These are phyloP conservation scores for Aphrocallistes beatrix DNA, from an alignment of 37 sponge, comb jelly and placozoan genomes.

Conservation along the genomic window DNA sequence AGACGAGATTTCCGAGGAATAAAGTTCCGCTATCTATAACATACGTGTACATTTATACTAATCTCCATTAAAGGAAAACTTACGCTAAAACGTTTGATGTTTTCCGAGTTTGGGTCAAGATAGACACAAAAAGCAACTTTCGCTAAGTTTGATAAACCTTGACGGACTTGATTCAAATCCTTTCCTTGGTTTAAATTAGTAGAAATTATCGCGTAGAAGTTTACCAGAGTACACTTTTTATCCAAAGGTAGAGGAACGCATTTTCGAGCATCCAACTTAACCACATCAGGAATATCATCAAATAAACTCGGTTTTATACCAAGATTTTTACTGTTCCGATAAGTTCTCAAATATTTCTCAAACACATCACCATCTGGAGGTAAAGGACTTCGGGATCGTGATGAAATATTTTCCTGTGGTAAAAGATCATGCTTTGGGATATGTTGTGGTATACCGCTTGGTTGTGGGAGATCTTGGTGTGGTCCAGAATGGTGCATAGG, in stretches of 20 bases:
- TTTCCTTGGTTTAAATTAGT: background rate
- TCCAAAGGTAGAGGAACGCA: background rate
- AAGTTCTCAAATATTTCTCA: background rate
- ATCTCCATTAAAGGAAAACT: no score
- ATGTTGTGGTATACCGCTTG: no score
- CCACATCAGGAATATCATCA: background rate
- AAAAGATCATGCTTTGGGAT: no score
- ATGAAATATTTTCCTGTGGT: no score
- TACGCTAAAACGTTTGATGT: background rate
- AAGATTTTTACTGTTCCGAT: background rate
- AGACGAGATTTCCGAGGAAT: no score
- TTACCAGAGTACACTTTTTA: background rate
- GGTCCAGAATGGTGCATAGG: no score
- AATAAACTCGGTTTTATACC: background rate
- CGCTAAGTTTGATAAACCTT: background rate
- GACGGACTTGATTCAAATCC: background rate
- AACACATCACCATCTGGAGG: background rate
- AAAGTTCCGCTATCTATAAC: no score
- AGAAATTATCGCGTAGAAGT: background rate
- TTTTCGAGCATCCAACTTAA: background rate
- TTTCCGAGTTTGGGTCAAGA: background rate
- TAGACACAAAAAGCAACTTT: background rate
- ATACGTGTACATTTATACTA: no score
- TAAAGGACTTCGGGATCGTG: no score
- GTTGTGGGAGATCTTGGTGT: no score